These are phyloP conservation scores for Caenorhabditis sp. DNA, from an alignment of 2,888 invertebrate genomes.

Conservation along the genomic window DNA sequence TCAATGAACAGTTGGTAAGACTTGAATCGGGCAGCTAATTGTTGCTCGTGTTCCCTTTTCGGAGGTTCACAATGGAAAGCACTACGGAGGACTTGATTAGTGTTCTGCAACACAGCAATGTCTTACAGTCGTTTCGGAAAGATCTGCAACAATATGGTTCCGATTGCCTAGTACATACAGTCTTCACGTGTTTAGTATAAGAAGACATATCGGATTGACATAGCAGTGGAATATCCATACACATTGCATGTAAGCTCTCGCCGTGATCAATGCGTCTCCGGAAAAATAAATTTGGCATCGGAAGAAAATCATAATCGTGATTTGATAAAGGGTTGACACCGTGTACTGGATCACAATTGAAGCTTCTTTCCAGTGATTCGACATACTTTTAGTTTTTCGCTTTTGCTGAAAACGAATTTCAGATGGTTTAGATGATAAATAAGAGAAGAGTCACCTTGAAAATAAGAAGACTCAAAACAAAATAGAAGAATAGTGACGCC, in stretches of 20 bases:
- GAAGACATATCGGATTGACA: background rate
- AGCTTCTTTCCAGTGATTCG: no score
- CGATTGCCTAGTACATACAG: no score
- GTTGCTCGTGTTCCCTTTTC: no score
- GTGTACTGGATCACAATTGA: no score
- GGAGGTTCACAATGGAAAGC: no score
- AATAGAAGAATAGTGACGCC: conserved; percentile 3
- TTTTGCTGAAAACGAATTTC: background rate
- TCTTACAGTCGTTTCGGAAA: background rate
- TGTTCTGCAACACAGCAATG: background rate
- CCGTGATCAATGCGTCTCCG: background rate
- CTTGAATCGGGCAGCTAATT: no score
- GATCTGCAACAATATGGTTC: conserved; percentile 6
- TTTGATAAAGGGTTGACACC: no score
- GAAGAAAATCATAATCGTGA: background rate
- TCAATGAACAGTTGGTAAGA: no score
- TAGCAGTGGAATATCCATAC: background rate
- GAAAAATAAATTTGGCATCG: background rate
- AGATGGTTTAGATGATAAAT: no score
- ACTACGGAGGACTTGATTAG: no score
- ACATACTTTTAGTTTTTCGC: background rate
- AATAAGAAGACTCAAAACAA: conserved; percentile 2
- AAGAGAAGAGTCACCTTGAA: background rate
- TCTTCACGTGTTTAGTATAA: background rate
- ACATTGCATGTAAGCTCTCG: background rate